Evolutionary conservation across 2,113 vertebrate genomes (phyloP).

Genomic region (Callopanchax toddi): DNA sequence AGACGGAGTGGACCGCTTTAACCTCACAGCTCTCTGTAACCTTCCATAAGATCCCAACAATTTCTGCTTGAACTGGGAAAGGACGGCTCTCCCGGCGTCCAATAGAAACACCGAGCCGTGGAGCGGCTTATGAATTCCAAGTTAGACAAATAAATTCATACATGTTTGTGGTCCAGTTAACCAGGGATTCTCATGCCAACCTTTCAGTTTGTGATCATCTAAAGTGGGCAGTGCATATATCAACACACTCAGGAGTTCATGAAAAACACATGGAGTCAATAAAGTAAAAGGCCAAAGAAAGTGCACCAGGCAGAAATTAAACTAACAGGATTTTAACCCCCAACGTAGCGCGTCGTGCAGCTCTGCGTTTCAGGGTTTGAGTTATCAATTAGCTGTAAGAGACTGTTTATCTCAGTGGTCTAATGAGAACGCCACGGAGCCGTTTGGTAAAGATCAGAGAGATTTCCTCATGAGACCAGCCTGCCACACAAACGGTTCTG

Average conservation of each 20-base stretch:
- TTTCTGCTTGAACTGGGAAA: conserved; percentile 64
- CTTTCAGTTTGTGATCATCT: conserved; percentile 65
- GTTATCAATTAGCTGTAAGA: background rate
- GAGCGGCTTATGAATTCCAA: conserved; percentile 70
- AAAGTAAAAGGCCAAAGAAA: conserved; percentile 45
- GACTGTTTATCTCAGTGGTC: conserved; percentile 13
- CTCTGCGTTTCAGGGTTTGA: conserved; percentile 13
- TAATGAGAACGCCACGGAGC: conserved; percentile 51
- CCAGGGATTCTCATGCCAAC: conserved; percentile 61
- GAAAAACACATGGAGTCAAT: conserved; percentile 71
- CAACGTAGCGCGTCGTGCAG: conserved; percentile 31
- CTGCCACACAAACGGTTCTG: conserved; percentile 45
- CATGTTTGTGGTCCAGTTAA: conserved; percentile 73
- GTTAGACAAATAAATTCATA: conserved; percentile 77
- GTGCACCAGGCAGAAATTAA: conserved; percentile 52
- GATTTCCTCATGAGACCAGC: conserved; percentile 54
- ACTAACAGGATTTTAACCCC: conserved; percentile 45
- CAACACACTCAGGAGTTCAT: conserved; percentile 57
- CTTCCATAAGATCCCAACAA: conserved; percentile 63
- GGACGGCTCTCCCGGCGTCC: conserved; percentile 56
- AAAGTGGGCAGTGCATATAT: conserved; percentile 51
- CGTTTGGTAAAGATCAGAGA: conserved; percentile 41
- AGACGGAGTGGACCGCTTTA: conserved; percentile 72
- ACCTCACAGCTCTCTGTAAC: conserved; percentile 69
- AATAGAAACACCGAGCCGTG: conserved; percentile 70